Evolutionary conservation across 2,797 vertebrate genomes (phyloP).

Genomic region (Gallinago nigripennis): DNA sequence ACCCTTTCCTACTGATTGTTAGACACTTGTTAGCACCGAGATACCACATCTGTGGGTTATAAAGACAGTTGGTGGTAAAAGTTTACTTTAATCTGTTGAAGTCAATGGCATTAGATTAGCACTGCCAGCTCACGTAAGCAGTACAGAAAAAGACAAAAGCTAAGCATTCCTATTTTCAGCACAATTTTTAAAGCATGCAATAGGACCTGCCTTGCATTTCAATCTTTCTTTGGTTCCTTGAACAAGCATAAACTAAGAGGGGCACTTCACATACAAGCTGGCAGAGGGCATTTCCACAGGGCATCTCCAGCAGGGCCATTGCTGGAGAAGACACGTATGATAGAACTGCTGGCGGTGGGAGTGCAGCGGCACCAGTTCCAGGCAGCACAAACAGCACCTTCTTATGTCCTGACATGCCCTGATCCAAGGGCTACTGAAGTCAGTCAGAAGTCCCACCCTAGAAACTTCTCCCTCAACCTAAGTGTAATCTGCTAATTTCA

Average conservation of each 20-base stretch:
- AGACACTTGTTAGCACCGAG: neutral
- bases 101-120: neutral
- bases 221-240: neutral
- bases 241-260: neutral
- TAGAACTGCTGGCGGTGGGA: accelerated
- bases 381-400: neutral
- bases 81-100: neutral
- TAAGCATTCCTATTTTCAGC: neutral
- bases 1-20: neutral
- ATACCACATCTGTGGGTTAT: neutral
- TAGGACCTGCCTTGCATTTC: neutral
- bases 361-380: neutral
- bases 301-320: neutral
- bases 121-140: neutral
- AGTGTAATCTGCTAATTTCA: neutral
- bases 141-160: neutral
- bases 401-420: neutral
- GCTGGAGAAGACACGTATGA: neutral
- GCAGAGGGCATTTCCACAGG: neutral
- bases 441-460: neutral
- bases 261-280: neutral
- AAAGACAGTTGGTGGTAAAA: neutral
- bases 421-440: neutral
- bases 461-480: neutral
- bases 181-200: neutral